phyloP scores from a whole-genome alignment of 2,113 vertebrate species.

The Hylia prasina region DNA sequence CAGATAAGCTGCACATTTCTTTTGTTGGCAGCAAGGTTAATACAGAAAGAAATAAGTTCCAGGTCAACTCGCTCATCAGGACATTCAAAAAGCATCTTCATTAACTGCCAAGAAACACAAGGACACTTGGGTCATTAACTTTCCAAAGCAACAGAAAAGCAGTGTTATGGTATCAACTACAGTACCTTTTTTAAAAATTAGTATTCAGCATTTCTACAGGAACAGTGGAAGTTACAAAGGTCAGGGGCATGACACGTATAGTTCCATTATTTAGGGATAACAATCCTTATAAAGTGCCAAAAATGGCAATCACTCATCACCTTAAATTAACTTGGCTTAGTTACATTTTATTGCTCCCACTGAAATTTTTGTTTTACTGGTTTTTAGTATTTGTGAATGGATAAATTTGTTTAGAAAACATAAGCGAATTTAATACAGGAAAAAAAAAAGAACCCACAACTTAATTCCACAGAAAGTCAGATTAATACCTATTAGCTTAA shows the following conservation, averaged over 20 bases:
- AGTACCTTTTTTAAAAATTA: background rate
- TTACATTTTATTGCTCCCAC: background rate
- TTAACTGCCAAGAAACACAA: conserved; percentile 78
- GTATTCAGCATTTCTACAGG: background rate
- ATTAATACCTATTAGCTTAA: background rate
- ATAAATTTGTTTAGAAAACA: background rate
- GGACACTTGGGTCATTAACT: background rate
- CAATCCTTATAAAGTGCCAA: background rate
- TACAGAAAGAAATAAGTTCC: conserved; percentile 93
- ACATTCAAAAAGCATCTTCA: conserved; percentile 90
- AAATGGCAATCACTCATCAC: background rate
- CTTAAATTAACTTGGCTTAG: background rate
- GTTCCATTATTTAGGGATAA: background rate
- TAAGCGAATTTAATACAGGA: background rate
- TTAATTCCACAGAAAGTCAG: background rate
- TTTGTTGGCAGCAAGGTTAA: conserved; percentile 96
- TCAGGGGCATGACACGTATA: background rate
- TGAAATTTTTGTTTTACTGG: background rate
- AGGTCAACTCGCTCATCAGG: conserved; percentile 84
- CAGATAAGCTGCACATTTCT: conserved; percentile 92
- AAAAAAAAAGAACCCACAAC: background rate
- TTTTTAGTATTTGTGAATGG: background rate
- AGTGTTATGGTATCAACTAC: background rate
- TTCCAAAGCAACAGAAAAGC: background rate
- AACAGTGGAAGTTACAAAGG: background rate